These are phyloP conservation scores for Drosophila borborema DNA, from an alignment of 2,888 invertebrate species.

Conservation along the genomic window DNA sequence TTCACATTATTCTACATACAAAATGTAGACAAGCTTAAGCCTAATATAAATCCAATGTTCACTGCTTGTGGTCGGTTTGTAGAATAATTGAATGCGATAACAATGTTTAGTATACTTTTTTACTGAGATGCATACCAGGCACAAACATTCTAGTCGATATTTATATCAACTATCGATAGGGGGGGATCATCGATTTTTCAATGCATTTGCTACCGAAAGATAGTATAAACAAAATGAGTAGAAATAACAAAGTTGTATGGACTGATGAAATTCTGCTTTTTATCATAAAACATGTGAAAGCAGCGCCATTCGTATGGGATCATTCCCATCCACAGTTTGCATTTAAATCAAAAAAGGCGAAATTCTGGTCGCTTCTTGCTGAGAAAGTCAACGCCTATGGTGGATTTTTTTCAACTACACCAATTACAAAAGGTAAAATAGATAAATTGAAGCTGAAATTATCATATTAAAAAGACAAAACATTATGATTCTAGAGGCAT, in stretches of 20 bases:
- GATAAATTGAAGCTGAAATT: neutral
- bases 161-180: constrained; percentile 13
- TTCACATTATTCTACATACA: neutral
- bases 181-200: constrained; percentile 22
- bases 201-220: constrained; percentile 1
- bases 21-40: neutral
- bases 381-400: constrained; percentile 45
- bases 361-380: constrained; percentile 53
- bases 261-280: constrained; percentile 49
- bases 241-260: constrained; percentile 52
- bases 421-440: constrained; percentile 45
- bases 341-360: constrained; percentile 46
- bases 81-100: neutral
- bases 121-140: constrained; percentile 7
- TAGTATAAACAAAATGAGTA: constrained; percentile 45
- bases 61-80: neutral
- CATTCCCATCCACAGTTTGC: constrained; percentile 50
- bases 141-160: neutral
- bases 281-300: constrained; percentile 57
- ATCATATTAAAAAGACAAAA: constrained; percentile 1
- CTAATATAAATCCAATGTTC: neutral
- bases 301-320: constrained; percentile 54
- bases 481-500: constrained; percentile 30
- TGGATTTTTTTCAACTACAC: constrained; percentile 30
- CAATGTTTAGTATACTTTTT: neutral